Conservation (phyloP, 2,113 vertebrate species). For the Sprattus sprattus region DNA sequence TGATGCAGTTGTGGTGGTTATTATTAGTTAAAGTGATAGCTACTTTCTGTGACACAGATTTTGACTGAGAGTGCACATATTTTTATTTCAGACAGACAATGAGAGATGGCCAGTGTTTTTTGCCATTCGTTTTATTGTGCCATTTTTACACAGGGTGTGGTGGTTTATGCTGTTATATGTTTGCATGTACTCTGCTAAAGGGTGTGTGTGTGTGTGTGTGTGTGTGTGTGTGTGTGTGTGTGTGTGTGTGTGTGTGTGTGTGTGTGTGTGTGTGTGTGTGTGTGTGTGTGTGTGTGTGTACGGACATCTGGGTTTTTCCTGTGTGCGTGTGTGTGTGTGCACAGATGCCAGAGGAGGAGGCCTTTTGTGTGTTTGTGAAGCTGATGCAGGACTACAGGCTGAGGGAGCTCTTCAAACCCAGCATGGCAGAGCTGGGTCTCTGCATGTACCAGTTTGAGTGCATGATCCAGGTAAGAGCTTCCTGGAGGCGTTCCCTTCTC, state of each 20-base stretch:
- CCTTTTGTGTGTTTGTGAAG: constrained; percentile 98
- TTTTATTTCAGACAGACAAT: not conserved
- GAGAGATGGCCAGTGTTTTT: not conserved
- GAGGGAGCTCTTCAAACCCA: constrained; percentile 97
- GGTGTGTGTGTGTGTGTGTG: not conserved
- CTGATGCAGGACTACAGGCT: constrained; percentile 98
- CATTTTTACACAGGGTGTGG: not conserved
- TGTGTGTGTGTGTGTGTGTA: not conserved
- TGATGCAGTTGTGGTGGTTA: not conserved
- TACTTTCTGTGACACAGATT: not conserved
- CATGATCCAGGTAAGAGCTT: constrained; percentile 76
- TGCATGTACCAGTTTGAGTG: constrained; percentile 99
- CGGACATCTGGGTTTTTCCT: no score
- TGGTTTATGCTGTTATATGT: not conserved
- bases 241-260: not conserved
- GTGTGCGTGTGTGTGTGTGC: constrained; percentile 1
- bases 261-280: not conserved
- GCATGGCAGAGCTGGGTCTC: constrained; percentile 96
- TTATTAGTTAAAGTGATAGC: no score
- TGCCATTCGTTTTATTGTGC: not conserved
- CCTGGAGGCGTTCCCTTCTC: no score
- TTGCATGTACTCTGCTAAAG: not conserved
- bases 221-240: constrained; percentile 1
- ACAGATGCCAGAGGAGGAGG: constrained; percentile 98
- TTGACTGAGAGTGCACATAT: not conserved